Percentiles rank a stretch among this genome's conserved stretches.
Evolutionary conservation across 2,113 vertebrate genomes (phyloP).

Genomic region (Dipodomys ordii): DNA sequence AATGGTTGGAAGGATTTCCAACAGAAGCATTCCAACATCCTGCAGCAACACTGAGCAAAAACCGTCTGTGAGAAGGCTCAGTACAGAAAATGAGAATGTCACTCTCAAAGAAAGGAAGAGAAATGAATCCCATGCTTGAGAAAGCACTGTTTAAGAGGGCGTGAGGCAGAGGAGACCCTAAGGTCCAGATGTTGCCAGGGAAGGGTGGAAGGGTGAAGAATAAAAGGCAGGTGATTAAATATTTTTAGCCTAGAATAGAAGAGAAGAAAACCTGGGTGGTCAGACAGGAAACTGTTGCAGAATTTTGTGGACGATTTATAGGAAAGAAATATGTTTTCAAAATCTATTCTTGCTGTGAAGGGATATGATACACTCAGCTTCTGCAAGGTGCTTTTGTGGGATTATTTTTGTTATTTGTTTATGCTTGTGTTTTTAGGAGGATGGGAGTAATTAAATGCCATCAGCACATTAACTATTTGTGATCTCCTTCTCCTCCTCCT

Average conservation of each 20-base stretch:
- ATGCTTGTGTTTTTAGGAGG: not conserved
- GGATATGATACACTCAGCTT: not conserved
- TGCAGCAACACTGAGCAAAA: not conserved
- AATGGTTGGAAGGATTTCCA: not conserved
- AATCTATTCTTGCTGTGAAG: not conserved
- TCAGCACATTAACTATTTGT: not conserved
- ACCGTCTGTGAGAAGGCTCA: not conserved
- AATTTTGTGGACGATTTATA: not conserved
- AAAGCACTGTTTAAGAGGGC: not conserved
- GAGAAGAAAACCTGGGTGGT: not conserved
- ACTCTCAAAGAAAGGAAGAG: constrained; percentile 43
- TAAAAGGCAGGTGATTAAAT: not conserved
- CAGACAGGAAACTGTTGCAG: not conserved
- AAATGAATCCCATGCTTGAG: constrained; percentile 28
- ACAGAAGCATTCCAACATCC: not conserved
- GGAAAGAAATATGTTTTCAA: not conserved
- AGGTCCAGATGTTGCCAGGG: constrained; percentile 30
- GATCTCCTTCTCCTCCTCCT: not conserved
- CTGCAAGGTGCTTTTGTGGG: not conserved
- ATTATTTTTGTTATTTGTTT: too few species aligned
- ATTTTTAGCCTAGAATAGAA: not conserved
- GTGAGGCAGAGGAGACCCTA: not conserved
- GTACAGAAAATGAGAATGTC: constrained; percentile 53
- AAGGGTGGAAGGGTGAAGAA: not conserved
- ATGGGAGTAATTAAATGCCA: not conserved